Conservation (phyloP, 1,140 invertebrate species). For the Subanguina moxae region DNA sequence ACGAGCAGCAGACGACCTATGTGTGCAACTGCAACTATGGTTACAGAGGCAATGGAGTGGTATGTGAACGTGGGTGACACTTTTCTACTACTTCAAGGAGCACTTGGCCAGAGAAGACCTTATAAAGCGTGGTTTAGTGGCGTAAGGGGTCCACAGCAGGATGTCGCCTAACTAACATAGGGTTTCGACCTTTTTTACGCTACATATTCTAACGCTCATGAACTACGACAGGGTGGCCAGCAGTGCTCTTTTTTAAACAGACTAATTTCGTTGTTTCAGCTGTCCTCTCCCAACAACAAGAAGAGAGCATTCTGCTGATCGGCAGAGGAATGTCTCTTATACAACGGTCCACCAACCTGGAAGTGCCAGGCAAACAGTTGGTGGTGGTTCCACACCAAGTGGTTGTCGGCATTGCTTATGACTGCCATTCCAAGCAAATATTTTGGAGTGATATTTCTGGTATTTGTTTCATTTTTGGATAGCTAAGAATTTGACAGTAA, state of each 20-base stretch:
- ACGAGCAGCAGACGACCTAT: conserved; percentile 45
- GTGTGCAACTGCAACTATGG: conserved; percentile 62
- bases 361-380: conserved; percentile 59
- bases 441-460: conserved; percentile 62
- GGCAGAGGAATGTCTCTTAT: conserved; percentile 62
- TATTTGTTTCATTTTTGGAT: conserved; percentile 16
- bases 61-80: conserved; percentile 54
- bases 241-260: too few species aligned
- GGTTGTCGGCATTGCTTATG: conserved; percentile 62
- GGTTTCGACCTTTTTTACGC: too few species aligned
- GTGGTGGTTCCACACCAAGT: conserved; percentile 59
- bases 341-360: conserved; percentile 50
- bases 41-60: conserved; percentile 61
- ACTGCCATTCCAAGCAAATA: conserved; percentile 60
- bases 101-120: too few species aligned
- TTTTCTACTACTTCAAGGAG: too few species aligned
- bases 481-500: too few species aligned
- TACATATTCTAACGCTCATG: too few species aligned
- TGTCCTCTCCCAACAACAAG: not conserved
- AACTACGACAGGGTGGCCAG: too few species aligned
- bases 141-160: too few species aligned
- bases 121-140: too few species aligned
- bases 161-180: too few species aligned
- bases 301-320: conserved; percentile 57
- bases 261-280: too few species aligned